Evolutionary conservation across 1,140 invertebrate species (phyloP), one percentile per base, ranked within the genome.

Genomic region (Drosophila ananassae): DNA sequence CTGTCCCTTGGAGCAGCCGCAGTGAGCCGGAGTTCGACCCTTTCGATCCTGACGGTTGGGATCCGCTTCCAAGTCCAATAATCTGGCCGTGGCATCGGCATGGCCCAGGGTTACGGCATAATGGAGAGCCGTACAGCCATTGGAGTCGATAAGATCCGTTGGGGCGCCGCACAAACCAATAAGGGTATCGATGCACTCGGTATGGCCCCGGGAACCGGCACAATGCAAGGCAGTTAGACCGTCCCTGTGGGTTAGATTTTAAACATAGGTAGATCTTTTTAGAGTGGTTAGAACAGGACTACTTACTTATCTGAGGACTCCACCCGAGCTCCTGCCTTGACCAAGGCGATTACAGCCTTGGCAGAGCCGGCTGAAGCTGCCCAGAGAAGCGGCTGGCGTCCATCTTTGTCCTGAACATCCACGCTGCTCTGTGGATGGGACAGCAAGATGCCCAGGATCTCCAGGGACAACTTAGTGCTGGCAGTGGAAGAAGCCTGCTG

Each of bases 31-130:
- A 60, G 94, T 98, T 81, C 98, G 94, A 9, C 98, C 98, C 92
- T 98, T 97, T 21, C 96, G 93, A 92, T 99, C 98, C 91, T 98
- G 97, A 28, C 97, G 94, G 93, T 99, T 97, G 0, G 97, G 95
- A 92, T 99, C 95, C 2, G 98, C 97, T 3, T 97, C 97, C 52
- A 97, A 94, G 68, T 97, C 95, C 2, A 99, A 93, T 25, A 99
- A 93, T 0, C 97, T 93, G n/a, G 96, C 95, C 0, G 98, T 98
- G 41, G 97, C 97, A 90, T 99, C 97, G 0, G 97, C 97, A 90
- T 99, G 98, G 0, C 98, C 98, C 51, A 99, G 93, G 0, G 98
- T 99, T 0, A 98, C 97, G 2, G 98, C 97, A 91, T 99, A 99
- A 92, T 99, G 99, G 2, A 99, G 92, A 0, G 98, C 96, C 1